Percentiles rank a stretch among this genome's conserved stretches.
phyloP scores from a whole-genome alignment of 2,113 vertebrate genomes.

The Apistogramma diplotaenia region DNA sequence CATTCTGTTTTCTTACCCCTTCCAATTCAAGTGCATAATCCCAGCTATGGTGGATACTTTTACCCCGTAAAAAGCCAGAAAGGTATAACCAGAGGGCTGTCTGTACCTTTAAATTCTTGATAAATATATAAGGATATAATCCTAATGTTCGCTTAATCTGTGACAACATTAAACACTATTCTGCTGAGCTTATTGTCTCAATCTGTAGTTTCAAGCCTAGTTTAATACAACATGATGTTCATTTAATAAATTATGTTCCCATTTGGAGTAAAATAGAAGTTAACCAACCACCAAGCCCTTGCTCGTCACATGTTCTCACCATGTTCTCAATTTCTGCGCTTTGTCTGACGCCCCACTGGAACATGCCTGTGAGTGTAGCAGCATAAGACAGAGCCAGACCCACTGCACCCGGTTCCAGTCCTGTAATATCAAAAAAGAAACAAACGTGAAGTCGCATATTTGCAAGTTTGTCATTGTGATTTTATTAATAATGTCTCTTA shows the following conservation, averaged over 20 bases:
- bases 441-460: background rate
- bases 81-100: no score
- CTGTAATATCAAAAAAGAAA: slow-evolving; percentile 61
- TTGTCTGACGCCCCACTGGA: slow-evolving; percentile 96
- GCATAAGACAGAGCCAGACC: slow-evolving; percentile 89
- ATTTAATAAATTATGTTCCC: background rate
- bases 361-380: slow-evolving; percentile 90
- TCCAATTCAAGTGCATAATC: no score
- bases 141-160: background rate
- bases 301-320: slow-evolving; percentile 72
- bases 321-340: slow-evolving; percentile 95
- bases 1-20: no score
- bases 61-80: no score
- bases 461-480: background rate
- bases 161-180: background rate
- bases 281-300: background rate
- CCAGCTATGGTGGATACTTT: no score
- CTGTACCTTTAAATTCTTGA: background rate
- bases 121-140: background rate
- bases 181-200: background rate
- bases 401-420: slow-evolving; percentile 85
- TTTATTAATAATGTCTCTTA: background rate
- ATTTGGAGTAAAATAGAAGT: background rate
- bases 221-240: background rate
- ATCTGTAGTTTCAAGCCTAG: background rate